Conservation (phyloP, 1,140 invertebrate species). For the Dolichoris vasculosae region DNA sequence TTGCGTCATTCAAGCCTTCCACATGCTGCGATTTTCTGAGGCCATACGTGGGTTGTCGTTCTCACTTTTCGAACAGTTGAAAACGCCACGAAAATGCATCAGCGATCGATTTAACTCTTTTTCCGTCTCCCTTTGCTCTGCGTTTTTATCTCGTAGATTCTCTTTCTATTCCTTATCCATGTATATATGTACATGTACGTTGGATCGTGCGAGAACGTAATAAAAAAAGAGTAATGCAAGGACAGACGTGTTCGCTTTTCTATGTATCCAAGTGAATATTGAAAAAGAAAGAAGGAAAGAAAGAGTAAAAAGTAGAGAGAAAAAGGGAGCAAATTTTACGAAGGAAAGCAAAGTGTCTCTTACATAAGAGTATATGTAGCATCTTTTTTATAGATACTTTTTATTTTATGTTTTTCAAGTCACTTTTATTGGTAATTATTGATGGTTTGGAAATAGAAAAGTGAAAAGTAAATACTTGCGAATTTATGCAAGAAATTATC, state of each 20-base stretch:
- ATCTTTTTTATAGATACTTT: background rate
- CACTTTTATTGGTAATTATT: conserved; percentile 22
- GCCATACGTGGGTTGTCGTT: background rate
- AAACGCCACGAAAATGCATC: background rate
- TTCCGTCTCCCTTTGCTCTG: background rate
- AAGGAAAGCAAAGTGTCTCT: background rate
- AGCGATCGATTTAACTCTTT: background rate
- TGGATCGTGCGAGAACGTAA: background rate
- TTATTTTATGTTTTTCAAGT: background rate
- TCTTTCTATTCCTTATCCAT: background rate
- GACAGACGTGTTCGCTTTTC: conserved; percentile 11
- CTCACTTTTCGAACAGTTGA: background rate
- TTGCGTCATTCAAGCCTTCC: conserved; percentile 28
- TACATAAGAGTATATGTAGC: background rate
- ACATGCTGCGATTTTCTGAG: conserved; percentile 4
- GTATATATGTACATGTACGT: background rate
- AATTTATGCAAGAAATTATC: conserved; percentile 15
- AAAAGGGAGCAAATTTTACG: background rate
- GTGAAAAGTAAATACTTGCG: background rate
- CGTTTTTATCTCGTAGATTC: background rate
- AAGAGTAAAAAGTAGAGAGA: background rate
- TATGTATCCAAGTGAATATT: conserved; percentile 24
- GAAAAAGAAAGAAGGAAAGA: conserved; percentile 8
- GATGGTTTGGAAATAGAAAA: conserved; percentile 15
- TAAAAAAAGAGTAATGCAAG: conserved; percentile 5